Evolutionary conservation across 2,113 vertebrate species (phyloP), one percentile per base, ranked within the genome.

Genomic region (Tretioscincus oriximinensis): DNA sequence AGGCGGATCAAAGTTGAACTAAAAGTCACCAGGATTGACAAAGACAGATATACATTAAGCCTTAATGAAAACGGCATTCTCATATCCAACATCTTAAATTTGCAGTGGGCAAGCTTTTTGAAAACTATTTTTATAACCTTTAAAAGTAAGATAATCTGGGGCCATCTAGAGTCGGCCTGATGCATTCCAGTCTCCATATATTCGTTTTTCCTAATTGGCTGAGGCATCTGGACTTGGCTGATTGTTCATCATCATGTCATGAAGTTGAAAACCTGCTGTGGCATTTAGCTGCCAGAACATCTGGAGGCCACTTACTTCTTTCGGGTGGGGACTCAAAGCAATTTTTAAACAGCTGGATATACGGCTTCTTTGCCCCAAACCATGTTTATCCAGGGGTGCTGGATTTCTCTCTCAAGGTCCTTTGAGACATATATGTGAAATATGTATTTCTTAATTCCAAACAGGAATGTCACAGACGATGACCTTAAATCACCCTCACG

Each of bases 211-310:
- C 88, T 49, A 0, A 1, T 84, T 12, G 77, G 20, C 82, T 90
- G 85, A 75, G 89, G 83, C 90, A 90, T 88, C 81, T 88, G 90
- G 81, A 90, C 51, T 70, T 85, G 82, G 72, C 89, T 90, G 91
- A 84, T 89, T 87, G 86, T 81, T 91, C 84, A 86, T 82, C 85
- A 69, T 66, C 81, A 79, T 88, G 83, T 79, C 88, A 6, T 0
- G 35, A 78, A 81, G 85, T 83, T 86, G 85, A 0, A 1, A 68
- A 88, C 10, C 0, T 82, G 8, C 78, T 26, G 78, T 82, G 68
- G 87, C 31, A 78, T 21, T 82, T 88, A 76, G 87, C 87, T 90
- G 91, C 91, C 92, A 93, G 91, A 88, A 93, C 92, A 93, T 93
- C 92, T 93, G 91, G 81, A 88, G 89, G 90, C 85, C 89, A 75